A percentile compares a stretch with the other conserved stretches of the same genome.
Conservation (phyloP, 2,113 vertebrate species). For the Carassius auratus region DNA sequence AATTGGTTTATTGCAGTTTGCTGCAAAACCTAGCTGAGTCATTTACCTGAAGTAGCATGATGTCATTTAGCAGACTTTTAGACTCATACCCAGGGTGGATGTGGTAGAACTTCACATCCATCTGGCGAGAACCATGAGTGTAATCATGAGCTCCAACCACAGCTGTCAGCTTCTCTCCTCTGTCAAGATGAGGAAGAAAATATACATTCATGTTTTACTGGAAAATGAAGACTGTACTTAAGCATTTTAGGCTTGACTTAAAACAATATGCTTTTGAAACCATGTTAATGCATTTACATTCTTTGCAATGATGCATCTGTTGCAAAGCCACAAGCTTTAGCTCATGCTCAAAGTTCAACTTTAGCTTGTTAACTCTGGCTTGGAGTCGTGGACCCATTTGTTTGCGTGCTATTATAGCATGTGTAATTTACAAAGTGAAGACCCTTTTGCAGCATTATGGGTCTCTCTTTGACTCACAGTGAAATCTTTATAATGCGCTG, state of each 20-base stretch:
- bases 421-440: conserved; percentile 16
- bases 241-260: neutral
- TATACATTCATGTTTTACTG: neutral
- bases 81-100: conserved; percentile 49
- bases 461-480: neutral
- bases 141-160: conserved; percentile 49
- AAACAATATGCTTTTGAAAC: neutral
- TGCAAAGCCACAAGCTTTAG: neutral
- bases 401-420: neutral
- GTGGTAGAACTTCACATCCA: conserved; percentile 54
- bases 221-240: neutral
- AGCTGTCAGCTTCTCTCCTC: conserved; percentile 37
- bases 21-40: neutral
- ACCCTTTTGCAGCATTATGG: neutral
- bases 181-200: conserved; percentile 9
- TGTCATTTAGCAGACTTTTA: conserved; percentile 31
- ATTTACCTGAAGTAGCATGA: conserved; percentile 60
- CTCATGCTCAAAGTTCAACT: neutral
- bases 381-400: neutral
- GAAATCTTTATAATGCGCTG: neutral
- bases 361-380: neutral
- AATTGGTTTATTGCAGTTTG: too few species aligned
- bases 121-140: neutral
- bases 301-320: neutral
- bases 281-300: neutral